Evolutionary conservation across 2,113 vertebrate species (phyloP).

Genomic region (Pycnonotus jocosus): DNA sequence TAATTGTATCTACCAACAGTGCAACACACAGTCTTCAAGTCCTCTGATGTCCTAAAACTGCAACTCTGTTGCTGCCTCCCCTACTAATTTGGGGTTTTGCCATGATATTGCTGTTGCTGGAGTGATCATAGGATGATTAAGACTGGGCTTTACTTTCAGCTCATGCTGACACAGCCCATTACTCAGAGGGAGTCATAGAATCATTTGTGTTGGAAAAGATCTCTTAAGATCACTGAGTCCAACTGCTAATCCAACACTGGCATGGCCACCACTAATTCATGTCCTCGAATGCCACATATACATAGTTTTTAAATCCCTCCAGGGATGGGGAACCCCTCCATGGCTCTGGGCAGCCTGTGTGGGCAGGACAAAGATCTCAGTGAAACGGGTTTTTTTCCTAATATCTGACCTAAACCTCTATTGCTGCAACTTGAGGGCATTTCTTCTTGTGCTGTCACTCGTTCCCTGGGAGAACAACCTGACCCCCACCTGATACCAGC

Average conservation of each 20-base stretch:
- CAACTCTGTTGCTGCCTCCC: background rate
- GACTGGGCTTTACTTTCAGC: background rate
- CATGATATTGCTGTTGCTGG: background rate
- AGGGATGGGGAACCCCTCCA: background rate
- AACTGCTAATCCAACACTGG: background rate
- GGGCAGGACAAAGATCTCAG: background rate
- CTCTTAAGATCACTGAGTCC: no score
- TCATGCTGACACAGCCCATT: background rate
- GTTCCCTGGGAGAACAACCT: background rate
- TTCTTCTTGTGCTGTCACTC: background rate
- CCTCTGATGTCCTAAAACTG: background rate
- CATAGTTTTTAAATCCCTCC: background rate
- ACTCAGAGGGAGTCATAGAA: background rate
- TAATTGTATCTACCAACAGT: background rate
- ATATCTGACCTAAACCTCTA: background rate
- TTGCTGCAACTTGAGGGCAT: background rate
- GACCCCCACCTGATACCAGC: background rate
- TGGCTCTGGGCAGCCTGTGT: no score
- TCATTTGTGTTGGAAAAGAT: background rate
- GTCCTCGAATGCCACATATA: background rate
- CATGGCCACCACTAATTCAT: background rate
- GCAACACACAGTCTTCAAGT: background rate
- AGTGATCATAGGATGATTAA: background rate
- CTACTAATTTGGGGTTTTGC: background rate
- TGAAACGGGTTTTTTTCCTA: background rate